Evolutionary conservation across 2,797 vertebrate species (phyloP).

Genomic region (Mus spretus): DNA sequence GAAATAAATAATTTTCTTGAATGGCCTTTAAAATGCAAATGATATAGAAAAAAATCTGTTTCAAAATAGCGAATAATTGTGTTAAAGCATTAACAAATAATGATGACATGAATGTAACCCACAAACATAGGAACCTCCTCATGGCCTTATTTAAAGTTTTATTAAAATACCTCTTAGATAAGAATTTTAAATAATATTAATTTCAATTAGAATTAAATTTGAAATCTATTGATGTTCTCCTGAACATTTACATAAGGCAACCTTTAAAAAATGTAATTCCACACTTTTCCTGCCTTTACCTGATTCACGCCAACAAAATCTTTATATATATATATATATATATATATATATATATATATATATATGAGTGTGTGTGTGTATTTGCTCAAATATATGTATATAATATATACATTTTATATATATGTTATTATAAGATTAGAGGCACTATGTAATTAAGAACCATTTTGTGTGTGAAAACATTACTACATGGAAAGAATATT

Average conservation of each 20-base stretch:
- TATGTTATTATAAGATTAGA: neutral
- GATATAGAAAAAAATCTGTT: constrained; percentile 3
- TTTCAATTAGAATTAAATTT: neutral
- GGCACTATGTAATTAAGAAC: neutral
- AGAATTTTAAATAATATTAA: neutral
- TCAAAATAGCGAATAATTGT: neutral
- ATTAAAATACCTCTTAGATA: neutral
- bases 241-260: neutral
- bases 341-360: neutral
- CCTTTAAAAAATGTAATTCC: neutral
- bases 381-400: too few species aligned
- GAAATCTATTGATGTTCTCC: neutral
- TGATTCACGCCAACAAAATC: neutral
- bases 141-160: neutral
- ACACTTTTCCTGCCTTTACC: neutral
- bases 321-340: too few species aligned
- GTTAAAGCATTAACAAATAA: neutral
- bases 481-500: neutral
- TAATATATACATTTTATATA: neutral
- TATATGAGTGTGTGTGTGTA: too few species aligned
- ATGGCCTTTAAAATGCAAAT: neutral
- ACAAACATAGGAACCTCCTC: neutral
- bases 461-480: neutral
- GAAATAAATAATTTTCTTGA: neutral
- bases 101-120: neutral